Evolutionary conservation across 92 coral and sea anemone genomes (phyloP).

Genomic region (Epizoanthus rinbou): DNA sequence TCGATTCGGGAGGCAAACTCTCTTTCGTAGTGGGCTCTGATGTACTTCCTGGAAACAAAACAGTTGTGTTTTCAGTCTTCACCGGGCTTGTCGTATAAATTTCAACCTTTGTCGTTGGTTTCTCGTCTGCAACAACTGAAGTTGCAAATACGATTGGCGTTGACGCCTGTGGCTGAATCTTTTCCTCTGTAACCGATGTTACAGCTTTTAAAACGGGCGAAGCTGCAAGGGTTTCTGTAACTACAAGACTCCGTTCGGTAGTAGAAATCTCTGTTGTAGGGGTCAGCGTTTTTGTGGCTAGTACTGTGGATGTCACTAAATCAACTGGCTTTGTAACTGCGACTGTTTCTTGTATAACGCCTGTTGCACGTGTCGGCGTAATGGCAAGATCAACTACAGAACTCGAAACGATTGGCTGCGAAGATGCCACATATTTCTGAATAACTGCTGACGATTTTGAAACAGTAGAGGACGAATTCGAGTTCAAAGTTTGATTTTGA

Average conservation of each 20-base stretch:
- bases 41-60: neutral
- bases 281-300: neutral
- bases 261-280: neutral
- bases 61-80: neutral
- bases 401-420: neutral
- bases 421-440: neutral
- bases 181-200: neutral
- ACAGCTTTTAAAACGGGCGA: slow-evolving; percentile 17
- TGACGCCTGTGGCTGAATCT: neutral
- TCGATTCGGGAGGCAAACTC: neutral
- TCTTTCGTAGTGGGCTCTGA: neutral
- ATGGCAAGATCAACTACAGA: slow-evolving; percentile 4
- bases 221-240: slow-evolving; percentile 1
- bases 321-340: neutral
- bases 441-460: neutral
- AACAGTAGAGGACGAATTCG: neutral
- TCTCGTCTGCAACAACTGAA: neutral
- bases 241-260: neutral
- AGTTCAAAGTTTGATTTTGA: slow-evolving; percentile 2
- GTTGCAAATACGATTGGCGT: slow-evolving; percentile 4
- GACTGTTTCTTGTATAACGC: slow-evolving; percentile 13
- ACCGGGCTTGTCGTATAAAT: neutral
- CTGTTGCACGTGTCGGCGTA: slow-evolving; percentile 7
- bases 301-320: neutral
- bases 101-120: neutral